These are phyloP conservation scores for Drosophila pegasa DNA, from an alignment of 2,888 invertebrate genomes.

Conservation along the genomic window DNA sequence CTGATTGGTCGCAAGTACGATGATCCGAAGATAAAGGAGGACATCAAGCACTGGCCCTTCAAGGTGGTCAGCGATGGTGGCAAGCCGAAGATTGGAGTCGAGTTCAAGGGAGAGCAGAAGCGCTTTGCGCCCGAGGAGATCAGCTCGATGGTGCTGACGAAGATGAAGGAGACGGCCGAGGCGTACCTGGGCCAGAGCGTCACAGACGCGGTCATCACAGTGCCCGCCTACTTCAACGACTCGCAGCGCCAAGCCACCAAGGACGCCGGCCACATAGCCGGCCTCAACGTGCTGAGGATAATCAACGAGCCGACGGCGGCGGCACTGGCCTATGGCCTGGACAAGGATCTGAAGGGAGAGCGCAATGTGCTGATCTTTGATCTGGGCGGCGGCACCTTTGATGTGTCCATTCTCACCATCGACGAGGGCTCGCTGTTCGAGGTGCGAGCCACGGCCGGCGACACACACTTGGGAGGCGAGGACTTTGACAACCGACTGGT, in stretches of 20 bases:
- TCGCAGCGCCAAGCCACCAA: conserved; percentile 36
- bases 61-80: conserved; percentile 92
- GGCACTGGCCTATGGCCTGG: conserved; percentile 35
- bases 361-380: conserved; percentile 35
- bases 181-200: conserved; percentile 93
- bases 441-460: conserved; percentile 27
- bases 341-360: conserved; percentile 38
- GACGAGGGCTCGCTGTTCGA: conserved; percentile 29
- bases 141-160: conserved; percentile 94
- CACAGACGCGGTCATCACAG: conserved; percentile 89
- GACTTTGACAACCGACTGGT: conserved; percentile 35
- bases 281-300: conserved; percentile 34
- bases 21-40: conserved; percentile 94
- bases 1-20: conserved; percentile 96
- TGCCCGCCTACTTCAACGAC: conserved; percentile 28
- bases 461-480: conserved; percentile 34
- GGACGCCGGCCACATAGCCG: conserved; percentile 35
- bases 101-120: conserved; percentile 95
- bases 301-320: conserved; percentile 38
- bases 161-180: conserved; percentile 97
- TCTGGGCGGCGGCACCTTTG: conserved; percentile 32
- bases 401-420: conserved; percentile 38
- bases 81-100: conserved; percentile 92
- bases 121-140: conserved; percentile 95
- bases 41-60: conserved; percentile 98